Evolutionary conservation across 1,140 invertebrate species (phyloP), one percentile per base, ranked within the genome.

Genomic region (Nymphalis io): DNA sequence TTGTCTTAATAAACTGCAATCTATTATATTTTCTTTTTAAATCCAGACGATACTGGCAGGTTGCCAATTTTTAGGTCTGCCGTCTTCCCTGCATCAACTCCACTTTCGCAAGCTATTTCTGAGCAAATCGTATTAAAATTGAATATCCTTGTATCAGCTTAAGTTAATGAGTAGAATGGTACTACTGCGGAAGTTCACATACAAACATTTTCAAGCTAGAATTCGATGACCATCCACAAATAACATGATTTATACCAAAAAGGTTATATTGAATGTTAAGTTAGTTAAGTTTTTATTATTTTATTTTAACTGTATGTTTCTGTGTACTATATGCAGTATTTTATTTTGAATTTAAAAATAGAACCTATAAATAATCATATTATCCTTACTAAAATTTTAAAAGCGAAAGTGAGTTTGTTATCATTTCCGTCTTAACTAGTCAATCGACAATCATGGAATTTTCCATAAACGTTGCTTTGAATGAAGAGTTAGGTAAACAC

Each of bases 81-180:
- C 60, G 39, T 63, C 60, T 63, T 63, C 6, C 60, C 48, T 63
- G 46, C 44, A 63, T 63, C 60, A 53, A 55, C 23, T 55, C 51
- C 12, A 55, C 51, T 23, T 55, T 55, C 51, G 51, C 10, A 33
- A 55, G 51, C 51, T 12, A 55, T 55, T 55, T 55, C 51, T 27
- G 48, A 51, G 20, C 16, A 55, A 55, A 55, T 27, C 51, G 23
- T 55, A 55, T 63, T 63, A 63, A 46, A 63, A 63, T 63, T 63
- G 60, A 63, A 63, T 63, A 63, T 63, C 60, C 60, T 51, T 55
- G 48, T 63, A 39, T 53, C 27, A 63, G 44, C 60, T 63, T 63
- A 51, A 63, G 46, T 48, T 63, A 63, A 63, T 63, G 27, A 63
- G 44, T 18, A 18, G 60, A 38, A 33, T 27, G 51, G 51, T 55